phyloP scores from a whole-genome alignment of 2,888 invertebrate species.

The Loripinus fragilis region DNA sequence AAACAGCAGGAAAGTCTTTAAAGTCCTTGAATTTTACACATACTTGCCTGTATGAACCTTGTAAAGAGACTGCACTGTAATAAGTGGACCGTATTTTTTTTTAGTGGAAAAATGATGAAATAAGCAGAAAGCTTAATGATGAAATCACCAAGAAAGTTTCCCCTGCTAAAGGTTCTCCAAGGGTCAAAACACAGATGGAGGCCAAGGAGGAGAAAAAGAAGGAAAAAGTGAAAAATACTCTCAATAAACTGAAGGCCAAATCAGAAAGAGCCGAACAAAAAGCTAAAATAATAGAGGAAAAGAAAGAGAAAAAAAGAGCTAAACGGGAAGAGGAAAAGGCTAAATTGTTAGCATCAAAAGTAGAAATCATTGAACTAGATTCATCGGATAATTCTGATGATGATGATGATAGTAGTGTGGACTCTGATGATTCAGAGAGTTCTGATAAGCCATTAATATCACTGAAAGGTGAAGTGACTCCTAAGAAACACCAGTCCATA shows the following conservation, averaged over 20 bases:
- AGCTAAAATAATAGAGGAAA: neutral
- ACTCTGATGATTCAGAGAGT: conserved; percentile 65
- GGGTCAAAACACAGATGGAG: conserved; percentile 64
- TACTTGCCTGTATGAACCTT: too few species aligned
- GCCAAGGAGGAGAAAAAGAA: conserved; percentile 61
- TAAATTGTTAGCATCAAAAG: conserved; percentile 20
- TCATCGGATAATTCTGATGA: conserved; percentile 40
- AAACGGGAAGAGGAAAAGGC: conserved; percentile 29
- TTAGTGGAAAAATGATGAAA: conserved; percentile 57
- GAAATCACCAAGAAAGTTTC: conserved; percentile 46
- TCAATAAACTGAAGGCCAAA: conserved; percentile 50
- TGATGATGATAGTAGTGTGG: conserved; percentile 20
- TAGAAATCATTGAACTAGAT: conserved; percentile 41
- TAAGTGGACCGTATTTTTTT: too few species aligned
- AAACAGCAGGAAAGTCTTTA: too few species aligned
- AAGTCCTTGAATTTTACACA: too few species aligned
- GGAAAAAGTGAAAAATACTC: conserved; percentile 56
- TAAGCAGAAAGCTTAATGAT: conserved; percentile 53
- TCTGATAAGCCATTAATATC: conserved; percentile 71
- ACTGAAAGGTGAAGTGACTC: conserved; percentile 63
- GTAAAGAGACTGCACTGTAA: too few species aligned
- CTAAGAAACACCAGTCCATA: conserved; percentile 59
- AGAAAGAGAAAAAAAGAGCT: conserved; percentile 33
- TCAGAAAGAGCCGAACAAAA: conserved; percentile 42
- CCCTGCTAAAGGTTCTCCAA: conserved; percentile 46